Percentiles rank a stretch among this genome's conserved stretches.
Evolutionary conservation across 2,113 vertebrate genomes (phyloP).

Genomic region (Pipra filicauda): DNA sequence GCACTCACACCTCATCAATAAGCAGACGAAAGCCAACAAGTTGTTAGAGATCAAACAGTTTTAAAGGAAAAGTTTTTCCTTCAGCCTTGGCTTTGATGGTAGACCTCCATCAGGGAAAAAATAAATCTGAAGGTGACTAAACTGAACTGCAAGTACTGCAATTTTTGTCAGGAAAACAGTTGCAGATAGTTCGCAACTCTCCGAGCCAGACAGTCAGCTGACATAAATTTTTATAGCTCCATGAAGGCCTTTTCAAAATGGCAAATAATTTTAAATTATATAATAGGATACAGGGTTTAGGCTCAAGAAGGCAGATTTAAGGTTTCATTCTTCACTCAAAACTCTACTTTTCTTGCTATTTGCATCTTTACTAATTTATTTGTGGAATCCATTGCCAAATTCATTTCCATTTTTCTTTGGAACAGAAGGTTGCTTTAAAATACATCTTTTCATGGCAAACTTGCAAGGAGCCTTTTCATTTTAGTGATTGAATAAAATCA

Average conservation of each 20-base stretch:
- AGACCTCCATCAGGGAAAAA: background rate
- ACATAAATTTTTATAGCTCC: background rate
- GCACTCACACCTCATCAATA: background rate
- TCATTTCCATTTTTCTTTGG: background rate
- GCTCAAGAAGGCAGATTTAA: background rate
- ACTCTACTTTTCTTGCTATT: background rate
- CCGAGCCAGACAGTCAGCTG: background rate
- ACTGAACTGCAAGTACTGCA: background rate
- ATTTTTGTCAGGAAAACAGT: background rate
- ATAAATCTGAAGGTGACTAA: background rate
- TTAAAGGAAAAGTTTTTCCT: background rate
- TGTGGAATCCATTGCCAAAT: background rate
- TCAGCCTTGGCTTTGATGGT: background rate
- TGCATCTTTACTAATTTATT: background rate
- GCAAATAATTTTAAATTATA: background rate
- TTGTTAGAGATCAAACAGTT: background rate
- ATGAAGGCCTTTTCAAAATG: background rate
- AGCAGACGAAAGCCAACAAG: background rate
- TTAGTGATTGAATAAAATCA: background rate
- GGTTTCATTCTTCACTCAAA: background rate
- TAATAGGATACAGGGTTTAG: background rate
- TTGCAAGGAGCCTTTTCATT: background rate
- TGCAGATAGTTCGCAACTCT: background rate
- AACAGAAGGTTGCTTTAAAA: constrained; percentile 4
- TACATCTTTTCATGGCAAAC: background rate